Evolutionary conservation across 2,797 vertebrate species (phyloP).

Genomic region (Lycodopsis pacificus): DNA sequence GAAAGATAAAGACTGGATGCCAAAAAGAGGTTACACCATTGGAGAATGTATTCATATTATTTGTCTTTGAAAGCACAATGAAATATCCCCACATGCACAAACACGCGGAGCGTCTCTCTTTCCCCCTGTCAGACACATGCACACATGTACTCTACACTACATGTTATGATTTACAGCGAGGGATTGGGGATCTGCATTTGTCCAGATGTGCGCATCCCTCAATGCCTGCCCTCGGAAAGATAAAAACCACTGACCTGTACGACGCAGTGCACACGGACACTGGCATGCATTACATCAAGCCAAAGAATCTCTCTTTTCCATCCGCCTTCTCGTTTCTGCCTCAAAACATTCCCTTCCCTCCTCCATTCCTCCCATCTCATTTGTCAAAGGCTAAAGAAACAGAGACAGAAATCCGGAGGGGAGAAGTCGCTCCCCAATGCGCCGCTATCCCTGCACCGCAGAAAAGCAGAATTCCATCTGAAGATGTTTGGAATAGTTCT

Average conservation of each 20-base stretch:
- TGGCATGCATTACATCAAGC: slow-evolving; percentile 83
- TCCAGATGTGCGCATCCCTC: slow-evolving; percentile 84
- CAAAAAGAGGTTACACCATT: slow-evolving; percentile 26
- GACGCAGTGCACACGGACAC: slow-evolving; percentile 71
- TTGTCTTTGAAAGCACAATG: slow-evolving; percentile 38
- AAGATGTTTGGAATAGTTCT: slow-evolving; percentile 80
- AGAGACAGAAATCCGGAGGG: slow-evolving; percentile 74
- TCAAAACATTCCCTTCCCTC: slow-evolving; percentile 76
- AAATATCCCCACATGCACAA: slow-evolving; percentile 50
- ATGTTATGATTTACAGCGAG: slow-evolving; percentile 75
- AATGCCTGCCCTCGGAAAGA: slow-evolving; percentile 78
- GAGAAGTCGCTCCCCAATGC: slow-evolving; percentile 55
- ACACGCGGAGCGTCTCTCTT: slow-evolving; percentile 56
- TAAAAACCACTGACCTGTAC: slow-evolving; percentile 82
- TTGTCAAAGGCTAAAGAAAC: slow-evolving; percentile 84
- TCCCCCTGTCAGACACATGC: slow-evolving; percentile 56
- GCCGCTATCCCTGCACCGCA: slow-evolving; percentile 45
- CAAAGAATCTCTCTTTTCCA: slow-evolving; percentile 73
- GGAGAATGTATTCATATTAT: slow-evolving; percentile 34
- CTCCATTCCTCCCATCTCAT: slow-evolving; percentile 77
- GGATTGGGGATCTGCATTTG: slow-evolving; percentile 76
- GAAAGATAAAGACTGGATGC: slow-evolving; percentile 10
- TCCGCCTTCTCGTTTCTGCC: slow-evolving; percentile 61
- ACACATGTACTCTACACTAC: slow-evolving; percentile 61
- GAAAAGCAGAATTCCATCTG: slow-evolving; percentile 74